Base-by-base conservation (phyloP, 2,113 vertebrate species). In the Perca flavescens region DNA sequence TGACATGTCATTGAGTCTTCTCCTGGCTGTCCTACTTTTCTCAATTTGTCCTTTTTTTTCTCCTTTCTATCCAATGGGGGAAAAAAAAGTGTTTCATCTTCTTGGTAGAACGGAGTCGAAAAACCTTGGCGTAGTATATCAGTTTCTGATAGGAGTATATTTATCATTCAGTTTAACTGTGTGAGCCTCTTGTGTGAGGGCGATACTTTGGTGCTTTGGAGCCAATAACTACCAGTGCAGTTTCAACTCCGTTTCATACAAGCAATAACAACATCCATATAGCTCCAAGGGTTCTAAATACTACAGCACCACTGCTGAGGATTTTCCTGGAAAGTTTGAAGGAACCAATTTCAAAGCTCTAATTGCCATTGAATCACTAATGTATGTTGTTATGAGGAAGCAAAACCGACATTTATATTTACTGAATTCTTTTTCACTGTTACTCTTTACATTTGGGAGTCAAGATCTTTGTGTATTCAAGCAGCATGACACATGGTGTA, bases 1-100 rank as follows among this genome's bases (percentile, higher is more conserved):
- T 88, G 87, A 49, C 77, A 84, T 84, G 83, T 85, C 75, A 82
- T 84, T 80, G 50, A 17, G 25, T 58, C 22, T 28, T 70, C 52
- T 90, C 56, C 17, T 58, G 64, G 62, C 72, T 77, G 50, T 40
- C 83, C 74, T 64, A 79, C 61, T 87, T 89, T 75, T 21, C 60
- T 74, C 52, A 34, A 25, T 49, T 46, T 19, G 5, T 72, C 5
- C 11, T 22, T 63, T 40, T 40, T 58, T 67, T 15, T 67, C 6
- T n/a, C 19, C 34, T 68, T 47, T 31, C 28, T 64, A 34, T 28
- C 25, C 2, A 17, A 21, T 1, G 52, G 43, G 46, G 43, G 46
- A 74, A 67, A 49, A 61, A 72, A 61, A 2, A 47, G 31, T 13
- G 58, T 17, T 71, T 73, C 22, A 0, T 17, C 17, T 46, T 43